Base-by-base conservation (phyloP, 2,113 vertebrate genomes). In the Gymnogyps californianus region DNA sequence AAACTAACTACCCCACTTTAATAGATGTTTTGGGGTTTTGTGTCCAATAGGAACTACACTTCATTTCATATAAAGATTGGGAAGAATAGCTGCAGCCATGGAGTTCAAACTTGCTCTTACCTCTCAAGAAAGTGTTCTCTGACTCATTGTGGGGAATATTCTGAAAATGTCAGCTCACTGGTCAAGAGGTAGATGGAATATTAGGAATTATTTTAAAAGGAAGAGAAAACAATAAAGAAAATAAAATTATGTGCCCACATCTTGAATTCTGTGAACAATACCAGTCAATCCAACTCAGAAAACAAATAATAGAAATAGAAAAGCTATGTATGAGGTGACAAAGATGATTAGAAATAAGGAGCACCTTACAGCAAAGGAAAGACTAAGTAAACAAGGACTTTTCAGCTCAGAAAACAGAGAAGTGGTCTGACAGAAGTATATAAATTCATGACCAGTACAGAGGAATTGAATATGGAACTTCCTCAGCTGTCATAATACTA, bases 11-110 rank as follows among this genome's bases (percentile, higher is more conserved):
- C 4, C 2, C 6, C 21, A 49, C 16, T 38, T 72, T 31, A 80
- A 29, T 7, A 36, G 19, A 5, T 10, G 1, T 52, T 77, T 47
- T 26, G 9, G 13, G 2, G 1, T 11, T 34, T 54, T 34, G 2
- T 76, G 28, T 79, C 11, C 9, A 11, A 3, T 7, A 47, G 13
- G 21, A 47, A 46, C 22, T 64, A 13, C 6, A 14, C 4, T 5
- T 62, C 8, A 40, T 61, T 32, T 90, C 4, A 9, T 34, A 46
- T 8, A 44, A 64, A 59, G 2, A 10, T 66, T 32, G 9, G 21
- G 9, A 82, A 69, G 3, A 61, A 22, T 25, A 61, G 7, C 9
- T 52, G 21, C 11, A 80, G 31, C 13, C 20, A 49, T 5, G 19
- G 40, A 29, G 8, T 78, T 66, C 8, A 65, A 54, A 44, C 9